Evolutionary conservation across 1,140 invertebrate genomes (phyloP), one percentile per base, ranked within the genome.

Genomic region (Papilio polyxenes): DNA sequence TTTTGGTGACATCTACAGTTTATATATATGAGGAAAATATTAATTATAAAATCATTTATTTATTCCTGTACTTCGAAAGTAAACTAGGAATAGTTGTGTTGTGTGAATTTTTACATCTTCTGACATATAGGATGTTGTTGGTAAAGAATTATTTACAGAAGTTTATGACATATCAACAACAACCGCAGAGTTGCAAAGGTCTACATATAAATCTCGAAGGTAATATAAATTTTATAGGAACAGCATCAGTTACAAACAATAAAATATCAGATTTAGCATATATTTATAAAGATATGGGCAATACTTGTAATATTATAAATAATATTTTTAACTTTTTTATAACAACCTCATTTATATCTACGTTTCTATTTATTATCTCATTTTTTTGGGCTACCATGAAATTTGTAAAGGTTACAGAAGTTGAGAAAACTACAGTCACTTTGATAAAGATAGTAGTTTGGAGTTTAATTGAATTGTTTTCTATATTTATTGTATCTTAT

Each of bases 341-440:
- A 4, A 89, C 89, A 23, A 86, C 87, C 83, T 84, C 81, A 23
- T 82, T 92, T 3, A 80, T 87, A n/a, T 86, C 87, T 40, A 86
- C 87, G 0, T 92, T 92, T 82, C 79, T 77, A 17, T 88, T 85
- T 31, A 86, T 91, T 4, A 82, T 92, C 8, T 85, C 89, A 31
- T 84, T 87, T 1, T 85, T 92, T 75, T 92, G 87, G 86, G 81
- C 84, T 0, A 86, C 87, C 23, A 49, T 92, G 77, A 86, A 85
- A 69, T 89, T 83, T 49, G 87, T 85, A 31, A 81, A 83, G 6
- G 11, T 15, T 2, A 37, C 11, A 17, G 31, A 5, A 7, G 83
- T 74, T 44, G 75, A 75, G 8, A 83, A 78, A 51, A 80, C 65
- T 53, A 80, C 59, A 20, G 74, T 75, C 9, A 37, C 76, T 11